Percentiles rank a stretch among this genome's conserved stretches.
Evolutionary conservation across 2,797 vertebrate genomes (phyloP).

Genomic region (Poeciliopsis paucimaculata): DNA sequence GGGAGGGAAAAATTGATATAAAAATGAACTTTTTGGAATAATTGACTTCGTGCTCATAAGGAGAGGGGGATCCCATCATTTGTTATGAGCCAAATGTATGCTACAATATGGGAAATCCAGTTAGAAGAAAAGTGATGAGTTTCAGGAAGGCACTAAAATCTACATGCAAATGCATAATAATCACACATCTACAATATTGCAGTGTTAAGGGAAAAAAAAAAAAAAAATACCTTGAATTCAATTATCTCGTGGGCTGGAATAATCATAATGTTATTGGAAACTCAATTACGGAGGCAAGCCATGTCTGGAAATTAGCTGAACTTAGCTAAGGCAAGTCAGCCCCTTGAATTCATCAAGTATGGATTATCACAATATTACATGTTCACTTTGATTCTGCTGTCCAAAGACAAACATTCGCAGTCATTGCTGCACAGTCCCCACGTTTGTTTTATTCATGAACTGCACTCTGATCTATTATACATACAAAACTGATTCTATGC

Average conservation of each 20-base stretch:
- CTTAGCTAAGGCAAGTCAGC: constrained; percentile 98
- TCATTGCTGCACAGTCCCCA: constrained; percentile 92
- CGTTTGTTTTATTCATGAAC: constrained; percentile 99
- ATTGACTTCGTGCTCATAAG: constrained; percentile 85
- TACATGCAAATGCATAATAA: constrained; percentile 98
- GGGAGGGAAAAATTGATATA: constrained; percentile 75
- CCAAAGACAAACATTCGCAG: constrained; percentile 99
- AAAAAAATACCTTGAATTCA: constrained; percentile 97
- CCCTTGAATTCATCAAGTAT: constrained; percentile 99
- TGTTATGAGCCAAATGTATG: constrained; percentile 94
- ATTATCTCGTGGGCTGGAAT: constrained; percentile 98
- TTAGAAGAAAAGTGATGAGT: constrained; percentile 98
- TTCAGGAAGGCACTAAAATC: constrained; percentile 92
- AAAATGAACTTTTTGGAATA: constrained; percentile 85
- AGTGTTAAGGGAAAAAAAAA: constrained; percentile 87
- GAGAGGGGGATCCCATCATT: constrained; percentile 80
- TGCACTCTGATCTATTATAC: constrained; percentile 99
- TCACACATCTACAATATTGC: constrained; percentile 99
- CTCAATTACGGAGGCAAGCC: constrained; percentile 99
- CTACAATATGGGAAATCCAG: constrained; percentile 99
- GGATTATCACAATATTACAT: constrained; percentile 99
- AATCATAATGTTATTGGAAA: constrained; percentile 99
- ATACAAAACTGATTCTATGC: constrained; percentile 99
- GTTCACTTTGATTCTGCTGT: constrained; percentile 99
- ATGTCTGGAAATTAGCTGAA: constrained; percentile 99